A percentile compares a stretch with the other conserved stretches of the same genome.
Conservation (phyloP, 2,113 vertebrate genomes). For the Caranx melampygus region DNA sequence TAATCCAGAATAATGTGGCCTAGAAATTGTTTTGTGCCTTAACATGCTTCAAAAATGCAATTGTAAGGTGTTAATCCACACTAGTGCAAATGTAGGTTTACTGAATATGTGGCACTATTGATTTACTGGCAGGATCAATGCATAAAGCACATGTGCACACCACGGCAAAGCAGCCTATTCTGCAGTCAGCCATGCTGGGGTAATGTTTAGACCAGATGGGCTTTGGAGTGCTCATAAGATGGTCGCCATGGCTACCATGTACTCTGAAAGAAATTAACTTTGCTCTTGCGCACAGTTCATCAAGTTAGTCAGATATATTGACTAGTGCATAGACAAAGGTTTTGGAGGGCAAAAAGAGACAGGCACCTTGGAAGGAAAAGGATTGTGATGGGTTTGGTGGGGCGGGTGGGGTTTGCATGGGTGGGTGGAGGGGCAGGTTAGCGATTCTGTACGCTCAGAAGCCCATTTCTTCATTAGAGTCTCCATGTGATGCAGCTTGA, state of each 20-base stretch:
- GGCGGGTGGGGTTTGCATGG: no score
- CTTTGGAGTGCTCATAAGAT: slow-evolving; percentile 84
- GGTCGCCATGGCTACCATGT: slow-evolving; percentile 86
- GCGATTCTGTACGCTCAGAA: slow-evolving; percentile 58
- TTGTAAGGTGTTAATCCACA: slow-evolving; percentile 5
- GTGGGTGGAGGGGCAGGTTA: slow-evolving; percentile 28
- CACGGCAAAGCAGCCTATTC: slow-evolving; percentile 57
- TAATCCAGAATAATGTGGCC: not conserved
- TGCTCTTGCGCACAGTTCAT: slow-evolving; percentile 80
- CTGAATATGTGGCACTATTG: slow-evolving; percentile 66
- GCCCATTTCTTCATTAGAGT: slow-evolving; percentile 70
- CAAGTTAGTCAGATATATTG: slow-evolving; percentile 84
- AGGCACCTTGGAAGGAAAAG: slow-evolving; percentile 35
- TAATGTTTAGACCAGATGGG: slow-evolving; percentile 93
- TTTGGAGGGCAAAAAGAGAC: slow-evolving; percentile 24
- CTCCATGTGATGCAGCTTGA: slow-evolving; percentile 65
- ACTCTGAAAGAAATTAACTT: slow-evolving; percentile 86
- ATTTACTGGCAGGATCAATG: slow-evolving; percentile 80
- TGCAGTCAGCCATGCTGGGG: slow-evolving; percentile 73
- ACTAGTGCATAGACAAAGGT: slow-evolving; percentile 73
- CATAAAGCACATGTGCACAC: slow-evolving; percentile 83
- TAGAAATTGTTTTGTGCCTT: not conserved
- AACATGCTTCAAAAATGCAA: not conserved
- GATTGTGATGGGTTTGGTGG: slow-evolving; percentile 18
- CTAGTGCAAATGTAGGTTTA: slow-evolving; percentile 44